Conservation (phyloP, 2,888 invertebrate genomes). For the Ormyrus thymus region DNA sequence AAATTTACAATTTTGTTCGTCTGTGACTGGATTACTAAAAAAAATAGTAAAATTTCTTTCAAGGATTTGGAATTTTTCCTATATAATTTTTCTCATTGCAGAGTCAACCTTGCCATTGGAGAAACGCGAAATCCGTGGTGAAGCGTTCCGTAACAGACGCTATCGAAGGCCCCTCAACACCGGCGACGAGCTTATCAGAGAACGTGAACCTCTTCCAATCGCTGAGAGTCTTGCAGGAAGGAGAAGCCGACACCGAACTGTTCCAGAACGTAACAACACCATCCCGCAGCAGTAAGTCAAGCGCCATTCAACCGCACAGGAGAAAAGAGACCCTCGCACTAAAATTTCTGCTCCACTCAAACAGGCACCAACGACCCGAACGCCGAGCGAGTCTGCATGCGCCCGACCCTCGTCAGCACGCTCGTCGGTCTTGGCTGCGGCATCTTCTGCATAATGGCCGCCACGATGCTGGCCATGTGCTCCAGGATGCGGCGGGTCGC, state of each 20-base stretch:
- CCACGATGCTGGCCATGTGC: conserved; percentile 85
- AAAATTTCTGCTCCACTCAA: no score
- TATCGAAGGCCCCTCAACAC: conserved; percentile 73
- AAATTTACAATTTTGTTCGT: no score
- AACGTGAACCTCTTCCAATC: conserved; percentile 94
- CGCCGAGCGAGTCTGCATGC: conserved; percentile 78
- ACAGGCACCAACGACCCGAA: conserved; percentile 63
- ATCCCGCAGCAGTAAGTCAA: conserved; percentile 65
- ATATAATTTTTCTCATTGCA: conserved; percentile 75
- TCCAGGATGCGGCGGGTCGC: conserved; percentile 81
- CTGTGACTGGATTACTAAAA: no score
- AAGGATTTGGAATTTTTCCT: no score
- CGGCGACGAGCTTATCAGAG: conserved; percentile 82
- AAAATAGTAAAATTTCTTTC: no score
- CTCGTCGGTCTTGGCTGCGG: conserved; percentile 82
- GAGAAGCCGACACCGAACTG: conserved; percentile 82
- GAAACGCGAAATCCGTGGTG: conserved; percentile 88
- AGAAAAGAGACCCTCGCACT: no score
- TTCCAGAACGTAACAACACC: conserved; percentile 72
- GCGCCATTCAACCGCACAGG: no score
- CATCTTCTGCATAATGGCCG: conserved; percentile 83
- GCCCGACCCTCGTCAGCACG: conserved; percentile 80
- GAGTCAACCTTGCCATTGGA: conserved; percentile 96
- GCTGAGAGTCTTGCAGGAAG: conserved; percentile 89
- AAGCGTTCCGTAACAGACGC: conserved; percentile 82